Evolutionary conservation across 2,888 invertebrate species (phyloP).

Genomic region (Caenorhabditis auriculariae): DNA sequence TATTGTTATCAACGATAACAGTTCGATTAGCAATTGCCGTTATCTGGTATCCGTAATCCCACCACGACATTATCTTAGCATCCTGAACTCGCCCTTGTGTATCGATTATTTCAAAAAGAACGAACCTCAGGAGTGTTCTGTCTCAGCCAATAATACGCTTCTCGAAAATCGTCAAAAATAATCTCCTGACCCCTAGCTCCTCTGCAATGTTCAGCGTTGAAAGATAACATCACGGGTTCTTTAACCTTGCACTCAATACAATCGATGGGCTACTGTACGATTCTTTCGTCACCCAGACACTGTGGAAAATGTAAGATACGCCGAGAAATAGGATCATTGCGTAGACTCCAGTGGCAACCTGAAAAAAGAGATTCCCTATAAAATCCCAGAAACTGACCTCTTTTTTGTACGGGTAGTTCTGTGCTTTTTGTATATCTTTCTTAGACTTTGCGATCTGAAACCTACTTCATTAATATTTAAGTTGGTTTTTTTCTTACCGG

Average conservation of each 20-base stretch:
- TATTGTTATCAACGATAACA: conserved; percentile 97
- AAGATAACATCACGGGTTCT: not conserved
- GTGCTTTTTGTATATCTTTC: conserved; percentile 13
- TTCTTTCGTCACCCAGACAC: conserved; percentile 95
- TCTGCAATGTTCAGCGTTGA: too few relatives aligned
- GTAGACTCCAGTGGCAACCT: conserved; percentile 82
- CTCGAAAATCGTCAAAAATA: conserved; percentile 98
- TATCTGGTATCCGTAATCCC: conserved; percentile 97
- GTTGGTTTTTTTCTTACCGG: not conserved
- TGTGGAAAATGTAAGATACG: conserved; percentile 87
- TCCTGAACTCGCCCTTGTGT: conserved; percentile 92
- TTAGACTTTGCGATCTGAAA: conserved; percentile 29
- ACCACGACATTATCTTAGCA: conserved; percentile 99
- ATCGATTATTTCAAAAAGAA: not conserved
- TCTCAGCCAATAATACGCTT: conserved; percentile 95
- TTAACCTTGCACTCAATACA: conserved; percentile 65
- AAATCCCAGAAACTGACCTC: conserved; percentile 70
- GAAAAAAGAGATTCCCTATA: conserved; percentile 14
- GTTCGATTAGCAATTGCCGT: conserved; percentile 99
- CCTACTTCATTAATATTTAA: conserved; percentile 29
- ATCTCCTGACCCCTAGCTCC: conserved; percentile 72
- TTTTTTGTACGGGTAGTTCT: conserved; percentile 77
- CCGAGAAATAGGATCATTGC: conserved; percentile 72
- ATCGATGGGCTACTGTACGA: conserved; percentile 98
- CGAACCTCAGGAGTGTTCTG: conserved; percentile 85